Conservation (phyloP, 2,888 invertebrate species). For the Ypsolopha scabrella region DNA sequence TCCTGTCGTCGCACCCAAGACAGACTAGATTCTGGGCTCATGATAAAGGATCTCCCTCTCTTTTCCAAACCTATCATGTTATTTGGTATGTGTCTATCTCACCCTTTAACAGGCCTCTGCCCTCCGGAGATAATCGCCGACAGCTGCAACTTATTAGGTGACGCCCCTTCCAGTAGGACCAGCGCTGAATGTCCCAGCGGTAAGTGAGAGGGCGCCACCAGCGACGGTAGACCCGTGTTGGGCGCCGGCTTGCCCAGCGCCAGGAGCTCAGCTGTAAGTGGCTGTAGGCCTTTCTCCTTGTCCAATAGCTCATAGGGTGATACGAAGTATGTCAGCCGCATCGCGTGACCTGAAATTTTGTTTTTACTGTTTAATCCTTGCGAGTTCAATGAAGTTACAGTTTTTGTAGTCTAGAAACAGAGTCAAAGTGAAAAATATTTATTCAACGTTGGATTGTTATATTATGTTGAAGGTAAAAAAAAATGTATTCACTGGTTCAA, state of each 20-base stretch:
- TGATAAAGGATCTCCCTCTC: too few relatives aligned
- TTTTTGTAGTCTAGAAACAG: not conserved
- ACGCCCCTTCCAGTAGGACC: slow-evolving; percentile 89
- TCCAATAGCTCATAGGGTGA: slow-evolving; percentile 93
- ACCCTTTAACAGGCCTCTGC: slow-evolving; percentile 82
- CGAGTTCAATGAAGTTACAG: too few relatives aligned
- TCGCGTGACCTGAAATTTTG: slow-evolving; percentile 79
- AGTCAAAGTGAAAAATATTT: not conserved
- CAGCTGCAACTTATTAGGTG: slow-evolving; percentile 85
- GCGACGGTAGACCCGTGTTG: slow-evolving; percentile 41
- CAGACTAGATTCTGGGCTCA: too few relatives aligned
- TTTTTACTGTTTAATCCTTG: not conserved
- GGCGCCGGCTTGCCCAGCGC: slow-evolving; percentile 53
- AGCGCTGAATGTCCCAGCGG: slow-evolving; percentile 89
- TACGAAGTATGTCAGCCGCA: slow-evolving; percentile 94
- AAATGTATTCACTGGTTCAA: not conserved
- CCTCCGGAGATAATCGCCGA: slow-evolving; percentile 77
- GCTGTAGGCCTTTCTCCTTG: slow-evolving; percentile 78
- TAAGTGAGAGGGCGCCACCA: slow-evolving; percentile 60
- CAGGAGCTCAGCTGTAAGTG: slow-evolving; percentile 81
- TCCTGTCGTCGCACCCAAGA: too few relatives aligned
- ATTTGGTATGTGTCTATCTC: slow-evolving; percentile 14
- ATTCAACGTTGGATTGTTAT: not conserved
- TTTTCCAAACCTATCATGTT: too few relatives aligned
- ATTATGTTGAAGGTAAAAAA: not conserved